phyloP scores from a whole-genome alignment of 2,113 vertebrate species.

The Nipponia nippon region DNA sequence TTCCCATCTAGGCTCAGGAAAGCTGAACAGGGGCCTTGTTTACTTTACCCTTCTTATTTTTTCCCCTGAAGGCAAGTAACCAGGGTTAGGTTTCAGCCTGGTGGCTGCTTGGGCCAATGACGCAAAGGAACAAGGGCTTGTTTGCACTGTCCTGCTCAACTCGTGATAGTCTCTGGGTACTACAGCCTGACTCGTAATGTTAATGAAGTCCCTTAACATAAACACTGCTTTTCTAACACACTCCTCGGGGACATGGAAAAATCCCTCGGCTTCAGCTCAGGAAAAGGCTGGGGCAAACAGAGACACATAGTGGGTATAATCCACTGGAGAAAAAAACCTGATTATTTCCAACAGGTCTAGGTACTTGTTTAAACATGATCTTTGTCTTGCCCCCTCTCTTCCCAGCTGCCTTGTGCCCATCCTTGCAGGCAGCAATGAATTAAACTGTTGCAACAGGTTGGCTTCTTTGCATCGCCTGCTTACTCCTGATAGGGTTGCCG shows the following conservation, averaged over 20 bases:
- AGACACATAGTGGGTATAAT: background rate
- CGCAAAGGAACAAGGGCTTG: conserved; percentile 5
- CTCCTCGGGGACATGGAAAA: conserved; percentile 34
- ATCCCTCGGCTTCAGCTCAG: background rate
- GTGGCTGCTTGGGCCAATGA: conserved; percentile 17
- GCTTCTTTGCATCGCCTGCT: background rate
- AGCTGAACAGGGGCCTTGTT: conserved; percentile 17
- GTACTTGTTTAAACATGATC: background rate
- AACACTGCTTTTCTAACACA: conserved; percentile 27
- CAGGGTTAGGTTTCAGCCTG: conserved; percentile 32
- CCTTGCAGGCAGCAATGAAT: background rate
- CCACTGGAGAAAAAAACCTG: background rate
- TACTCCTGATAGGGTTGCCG: background rate
- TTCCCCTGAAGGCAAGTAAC: conserved; percentile 1
- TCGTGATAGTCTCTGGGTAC: background rate
- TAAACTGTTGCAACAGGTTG: background rate
- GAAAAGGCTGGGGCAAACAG: background rate
- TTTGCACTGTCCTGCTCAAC: background rate
- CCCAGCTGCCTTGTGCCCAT: background rate
- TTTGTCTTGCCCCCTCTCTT: background rate
- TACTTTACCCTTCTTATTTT: conserved; percentile 17
- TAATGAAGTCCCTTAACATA: conserved; percentile 40
- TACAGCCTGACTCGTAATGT: background rate
- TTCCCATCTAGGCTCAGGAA: conserved; percentile 31
- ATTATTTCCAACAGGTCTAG: background rate